These are phyloP conservation scores for Argentina silus DNA, from an alignment of 2,797 vertebrate genomes.

Conservation along the genomic window DNA sequence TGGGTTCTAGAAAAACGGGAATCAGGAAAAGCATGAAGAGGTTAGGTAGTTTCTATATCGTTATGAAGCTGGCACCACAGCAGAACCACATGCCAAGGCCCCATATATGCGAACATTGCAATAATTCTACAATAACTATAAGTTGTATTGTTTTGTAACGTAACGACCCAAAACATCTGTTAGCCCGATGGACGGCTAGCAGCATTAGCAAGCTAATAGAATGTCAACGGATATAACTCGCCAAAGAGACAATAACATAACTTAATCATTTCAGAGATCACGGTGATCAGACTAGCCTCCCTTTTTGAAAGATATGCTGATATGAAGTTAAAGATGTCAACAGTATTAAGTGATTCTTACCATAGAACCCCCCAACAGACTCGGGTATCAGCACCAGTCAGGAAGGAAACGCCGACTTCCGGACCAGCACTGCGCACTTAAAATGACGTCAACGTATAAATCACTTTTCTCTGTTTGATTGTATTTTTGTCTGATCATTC, in stretches of 20 bases:
- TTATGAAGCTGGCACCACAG: too few species aligned
- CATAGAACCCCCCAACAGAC: conserved; percentile 81
- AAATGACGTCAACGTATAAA: conserved; percentile 58
- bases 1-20: background rate
- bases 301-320: background rate
- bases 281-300: too few species aligned
- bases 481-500: background rate
- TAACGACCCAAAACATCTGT: too few species aligned
- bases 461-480: too few species aligned
- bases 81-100: too few species aligned
- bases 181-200: background rate
- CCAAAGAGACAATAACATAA: too few species aligned
- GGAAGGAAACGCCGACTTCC: conserved; percentile 69
- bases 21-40: background rate
- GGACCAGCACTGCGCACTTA: conserved; percentile 59
- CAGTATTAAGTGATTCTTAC: conserved; percentile 63
- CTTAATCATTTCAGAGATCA: too few species aligned
- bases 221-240: background rate
- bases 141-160: too few species aligned
- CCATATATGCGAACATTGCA: too few species aligned
- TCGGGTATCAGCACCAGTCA: conserved; percentile 59
- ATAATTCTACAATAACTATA: too few species aligned
- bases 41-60: too few species aligned
- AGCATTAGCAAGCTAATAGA: background rate
- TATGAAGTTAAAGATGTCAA: background rate